phyloP scores from a whole-genome alignment of 2,797 vertebrate genomes.

The Sphaeramia orbicularis region DNA sequence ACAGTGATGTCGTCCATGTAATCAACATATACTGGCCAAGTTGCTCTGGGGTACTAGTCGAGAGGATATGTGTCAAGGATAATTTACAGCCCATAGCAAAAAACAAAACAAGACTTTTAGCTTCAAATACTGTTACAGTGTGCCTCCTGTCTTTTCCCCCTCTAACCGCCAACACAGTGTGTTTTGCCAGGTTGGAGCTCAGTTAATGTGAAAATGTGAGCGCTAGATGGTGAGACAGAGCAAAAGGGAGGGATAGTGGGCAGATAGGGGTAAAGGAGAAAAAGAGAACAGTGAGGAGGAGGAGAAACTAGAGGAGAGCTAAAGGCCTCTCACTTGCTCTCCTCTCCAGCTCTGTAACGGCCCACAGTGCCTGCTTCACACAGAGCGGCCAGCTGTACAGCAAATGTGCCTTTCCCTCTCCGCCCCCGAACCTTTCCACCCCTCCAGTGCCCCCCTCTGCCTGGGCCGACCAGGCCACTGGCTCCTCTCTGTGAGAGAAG shows the following conservation, averaged over 20 bases:
- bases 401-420: conserved; percentile 94
- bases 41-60: conserved; percentile 73
- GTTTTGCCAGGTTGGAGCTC: conserved; percentile 68
- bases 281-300: conserved; percentile 80
- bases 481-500: conserved; percentile 92
- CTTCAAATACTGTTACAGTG: conserved; percentile 69
- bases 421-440: conserved; percentile 84
- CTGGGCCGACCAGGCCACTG: conserved; percentile 93
- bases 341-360: conserved; percentile 95
- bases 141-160: conserved; percentile 62
- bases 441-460: conserved; percentile 83
- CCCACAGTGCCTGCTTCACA: conserved; percentile 98
- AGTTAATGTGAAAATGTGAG: conserved; percentile 63
- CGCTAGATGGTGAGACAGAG: conserved; percentile 51
- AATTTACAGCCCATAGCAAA: conserved; percentile 94
- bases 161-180: conserved; percentile 56
- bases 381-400: conserved; percentile 99
- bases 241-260: conserved; percentile 72
- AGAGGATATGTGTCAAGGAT: conserved; percentile 80
- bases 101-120: conserved; percentile 94
- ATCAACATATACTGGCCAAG: conserved; percentile 74
- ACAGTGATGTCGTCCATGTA: conserved; percentile 71
- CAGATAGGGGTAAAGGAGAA: conserved; percentile 78
- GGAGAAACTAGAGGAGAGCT: conserved; percentile 93
- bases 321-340: conserved; percentile 94